Conservation (phyloP, 2,113 vertebrate genomes). For the Clarias macrocephalus region DNA sequence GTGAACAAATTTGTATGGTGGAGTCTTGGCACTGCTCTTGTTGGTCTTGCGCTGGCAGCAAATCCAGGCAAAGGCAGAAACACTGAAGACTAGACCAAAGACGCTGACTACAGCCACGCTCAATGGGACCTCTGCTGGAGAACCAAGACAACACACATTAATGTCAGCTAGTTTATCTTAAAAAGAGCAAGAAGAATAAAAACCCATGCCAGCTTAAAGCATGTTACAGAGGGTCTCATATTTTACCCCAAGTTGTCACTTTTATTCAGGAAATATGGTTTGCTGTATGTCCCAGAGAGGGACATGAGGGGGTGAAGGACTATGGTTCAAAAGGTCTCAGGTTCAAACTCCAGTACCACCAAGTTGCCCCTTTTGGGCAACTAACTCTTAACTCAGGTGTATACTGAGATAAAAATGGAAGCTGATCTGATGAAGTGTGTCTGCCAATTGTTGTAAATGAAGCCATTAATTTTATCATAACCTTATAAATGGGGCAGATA, state of each 20-base stretch:
- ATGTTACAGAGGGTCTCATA: neutral
- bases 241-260: neutral
- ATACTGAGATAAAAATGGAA: too few relatives aligned
- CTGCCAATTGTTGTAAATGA: neutral
- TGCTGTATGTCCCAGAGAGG: neutral
- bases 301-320: neutral
- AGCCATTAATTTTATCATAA: neutral
- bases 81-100: conserved; percentile 92
- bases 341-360: too few relatives aligned
- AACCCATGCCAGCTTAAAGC: neutral
- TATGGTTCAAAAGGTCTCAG: too few relatives aligned
- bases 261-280: neutral
- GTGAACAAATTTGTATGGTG: conserved; percentile 97
- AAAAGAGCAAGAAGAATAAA: neutral
- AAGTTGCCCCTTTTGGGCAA: too few relatives aligned
- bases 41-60: conserved; percentile 95
- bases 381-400: too few relatives aligned
- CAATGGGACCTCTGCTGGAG: conserved; percentile 87
- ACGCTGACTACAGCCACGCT: conserved; percentile 91
- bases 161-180: neutral
- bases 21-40: conserved; percentile 90
- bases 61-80: conserved; percentile 95
- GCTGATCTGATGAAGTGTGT: too few relatives aligned
- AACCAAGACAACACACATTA: conserved; percentile 65
- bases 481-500: neutral